phyloP scores from a whole-genome alignment of 2,797 vertebrate species.

The Semotilus atromaculatus region DNA sequence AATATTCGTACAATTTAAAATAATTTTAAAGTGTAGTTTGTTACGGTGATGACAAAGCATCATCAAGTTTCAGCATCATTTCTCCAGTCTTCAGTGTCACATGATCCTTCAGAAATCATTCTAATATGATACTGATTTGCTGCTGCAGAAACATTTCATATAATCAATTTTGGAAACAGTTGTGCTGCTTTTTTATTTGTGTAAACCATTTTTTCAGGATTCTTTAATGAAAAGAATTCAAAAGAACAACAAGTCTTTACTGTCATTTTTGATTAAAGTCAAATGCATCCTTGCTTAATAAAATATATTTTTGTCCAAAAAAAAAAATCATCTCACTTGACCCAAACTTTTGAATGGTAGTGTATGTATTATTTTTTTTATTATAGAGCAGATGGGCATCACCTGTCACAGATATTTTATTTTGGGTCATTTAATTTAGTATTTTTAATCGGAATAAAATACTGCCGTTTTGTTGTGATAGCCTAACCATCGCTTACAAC shows the following conservation, averaged over 20 bases:
- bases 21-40: too few relatives aligned
- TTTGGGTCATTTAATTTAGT: background rate
- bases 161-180: background rate
- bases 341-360: background rate
- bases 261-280: background rate
- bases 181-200: background rate
- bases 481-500: background rate
- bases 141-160: background rate
- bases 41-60: too few relatives aligned
- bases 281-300: background rate
- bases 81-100: background rate
- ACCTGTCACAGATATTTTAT: background rate
- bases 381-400: background rate
- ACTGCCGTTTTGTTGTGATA: background rate
- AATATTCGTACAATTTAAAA: too few relatives aligned
- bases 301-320: too few relatives aligned
- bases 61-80: background rate
- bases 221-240: background rate
- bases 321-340: background rate
- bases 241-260: background rate
- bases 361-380: background rate
- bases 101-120: background rate
- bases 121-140: background rate
- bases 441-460: background rate
- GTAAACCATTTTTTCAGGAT: background rate